Conservation (phyloP, 2,888 invertebrate species). For the Cephalotes varians region DNA sequence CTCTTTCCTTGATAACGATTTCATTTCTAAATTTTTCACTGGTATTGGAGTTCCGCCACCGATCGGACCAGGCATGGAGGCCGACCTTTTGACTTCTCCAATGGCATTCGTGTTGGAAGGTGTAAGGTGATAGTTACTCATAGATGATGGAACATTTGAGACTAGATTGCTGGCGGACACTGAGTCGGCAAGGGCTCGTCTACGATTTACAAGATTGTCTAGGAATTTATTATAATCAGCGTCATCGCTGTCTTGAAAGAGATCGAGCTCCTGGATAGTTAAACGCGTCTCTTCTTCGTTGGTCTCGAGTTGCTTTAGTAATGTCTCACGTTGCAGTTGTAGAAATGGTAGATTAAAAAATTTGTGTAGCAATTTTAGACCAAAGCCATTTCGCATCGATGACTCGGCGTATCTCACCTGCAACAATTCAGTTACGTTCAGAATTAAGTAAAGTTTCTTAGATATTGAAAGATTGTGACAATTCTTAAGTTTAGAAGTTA, state of each 20-base stretch:
- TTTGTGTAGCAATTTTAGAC: conserved; percentile 95
- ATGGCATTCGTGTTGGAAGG: conserved; percentile 62
- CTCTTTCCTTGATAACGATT: conserved; percentile 75
- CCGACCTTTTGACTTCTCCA: conserved; percentile 75
- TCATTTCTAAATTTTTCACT: conserved; percentile 80
- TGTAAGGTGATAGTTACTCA: conserved; percentile 78
- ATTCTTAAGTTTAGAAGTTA: not conserved
- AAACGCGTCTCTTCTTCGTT: conserved; percentile 93
- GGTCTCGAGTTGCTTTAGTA: conserved; percentile 93
- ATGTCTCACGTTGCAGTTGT: conserved; percentile 94
- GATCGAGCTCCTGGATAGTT: conserved; percentile 91
- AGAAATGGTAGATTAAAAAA: conserved; percentile 98
- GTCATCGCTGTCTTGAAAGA: conserved; percentile 92
- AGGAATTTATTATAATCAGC: conserved; percentile 91
- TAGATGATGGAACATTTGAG: conserved; percentile 81
- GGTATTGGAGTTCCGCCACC: conserved; percentile 85
- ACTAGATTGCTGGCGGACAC: conserved; percentile 86
- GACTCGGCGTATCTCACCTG: conserved; percentile 95
- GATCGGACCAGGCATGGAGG: conserved; percentile 82
- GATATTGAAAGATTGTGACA: too few relatives aligned
- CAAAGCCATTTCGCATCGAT: conserved; percentile 98
- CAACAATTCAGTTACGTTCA: conserved; percentile 73
- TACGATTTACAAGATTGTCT: conserved; percentile 91
- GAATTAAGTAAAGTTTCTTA: not conserved
- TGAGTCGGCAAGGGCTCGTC: conserved; percentile 91